These are phyloP conservation scores for Corythaeola cristata DNA, from an alignment of 2,113 vertebrate genomes.

Conservation along the genomic window DNA sequence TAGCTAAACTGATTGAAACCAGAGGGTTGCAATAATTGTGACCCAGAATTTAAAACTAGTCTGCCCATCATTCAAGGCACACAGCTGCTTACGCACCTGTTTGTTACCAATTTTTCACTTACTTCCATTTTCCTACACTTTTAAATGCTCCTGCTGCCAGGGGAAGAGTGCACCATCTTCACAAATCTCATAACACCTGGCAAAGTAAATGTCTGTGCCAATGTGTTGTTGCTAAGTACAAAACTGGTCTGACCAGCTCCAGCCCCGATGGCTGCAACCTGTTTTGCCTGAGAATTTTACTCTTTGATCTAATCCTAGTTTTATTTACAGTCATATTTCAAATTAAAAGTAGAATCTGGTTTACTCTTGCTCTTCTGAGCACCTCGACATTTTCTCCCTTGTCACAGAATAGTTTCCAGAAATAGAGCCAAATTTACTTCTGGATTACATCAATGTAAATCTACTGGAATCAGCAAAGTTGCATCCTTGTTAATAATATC, in stretches of 20 bases:
- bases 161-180: neutral
- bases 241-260: constrained; percentile 62
- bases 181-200: neutral
- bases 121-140: neutral
- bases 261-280: neutral
- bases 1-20: neutral
- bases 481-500: neutral
- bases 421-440: neutral
- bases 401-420: neutral
- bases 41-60: neutral
- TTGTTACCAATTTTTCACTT: neutral
- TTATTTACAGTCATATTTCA: constrained; percentile 28
- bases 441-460: neutral
- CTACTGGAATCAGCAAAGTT: neutral
- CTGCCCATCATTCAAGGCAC: neutral
- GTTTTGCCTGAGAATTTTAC: neutral
- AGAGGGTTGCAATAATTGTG: neutral
- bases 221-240: neutral
- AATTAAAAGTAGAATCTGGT: constrained; percentile 3
- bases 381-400: neutral
- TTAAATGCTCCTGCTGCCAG: neutral
- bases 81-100: neutral
- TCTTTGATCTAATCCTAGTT: constrained; percentile 53
- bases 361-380: neutral
- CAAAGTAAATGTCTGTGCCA: neutral